These are phyloP conservation scores for Scaeva pyrastri DNA, from an alignment of 2,888 invertebrate species.

Conservation along the genomic window DNA sequence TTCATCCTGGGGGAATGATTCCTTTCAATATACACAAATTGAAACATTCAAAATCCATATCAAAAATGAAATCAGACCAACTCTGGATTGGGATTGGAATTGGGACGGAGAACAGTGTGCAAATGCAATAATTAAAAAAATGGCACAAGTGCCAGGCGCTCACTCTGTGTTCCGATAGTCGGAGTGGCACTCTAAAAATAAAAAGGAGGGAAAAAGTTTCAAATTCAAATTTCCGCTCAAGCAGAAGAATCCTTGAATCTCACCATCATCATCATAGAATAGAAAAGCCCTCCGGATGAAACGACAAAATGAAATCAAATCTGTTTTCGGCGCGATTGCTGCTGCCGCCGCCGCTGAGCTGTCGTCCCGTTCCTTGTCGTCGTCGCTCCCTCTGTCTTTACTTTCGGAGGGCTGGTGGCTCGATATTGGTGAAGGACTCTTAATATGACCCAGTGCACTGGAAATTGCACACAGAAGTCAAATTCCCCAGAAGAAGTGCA, in stretches of 20 bases:
- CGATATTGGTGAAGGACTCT: conserved; percentile 54
- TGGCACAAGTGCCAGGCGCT: conserved; percentile 44
- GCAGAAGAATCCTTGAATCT: conserved; percentile 44
- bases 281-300: neutral
- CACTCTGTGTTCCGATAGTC: neutral
- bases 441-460: conserved; percentile 74
- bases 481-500: conserved; percentile 14
- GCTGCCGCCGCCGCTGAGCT: too few relatives aligned
- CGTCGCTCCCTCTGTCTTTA: conserved; percentile 33
- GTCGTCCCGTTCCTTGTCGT: too few relatives aligned
- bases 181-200: conserved; percentile 35
- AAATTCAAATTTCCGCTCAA: conserved; percentile 66
- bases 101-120: too few relatives aligned
- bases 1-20: conserved; percentile 16
- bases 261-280: conserved; percentile 11
- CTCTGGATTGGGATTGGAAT: too few relatives aligned
- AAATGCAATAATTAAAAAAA: conserved; percentile 57
- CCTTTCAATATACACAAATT: neutral
- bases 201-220: conserved; percentile 35
- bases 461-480: conserved; percentile 65
- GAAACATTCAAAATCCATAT: conserved; percentile 20
- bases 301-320: conserved; percentile 49
- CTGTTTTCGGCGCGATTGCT: conserved; percentile 22
- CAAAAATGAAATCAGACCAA: conserved; percentile 18
- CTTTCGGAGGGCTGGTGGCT: neutral